Evolutionary conservation across 2,113 vertebrate species (phyloP).

Genomic region (Emydocephalus ijimae): DNA sequence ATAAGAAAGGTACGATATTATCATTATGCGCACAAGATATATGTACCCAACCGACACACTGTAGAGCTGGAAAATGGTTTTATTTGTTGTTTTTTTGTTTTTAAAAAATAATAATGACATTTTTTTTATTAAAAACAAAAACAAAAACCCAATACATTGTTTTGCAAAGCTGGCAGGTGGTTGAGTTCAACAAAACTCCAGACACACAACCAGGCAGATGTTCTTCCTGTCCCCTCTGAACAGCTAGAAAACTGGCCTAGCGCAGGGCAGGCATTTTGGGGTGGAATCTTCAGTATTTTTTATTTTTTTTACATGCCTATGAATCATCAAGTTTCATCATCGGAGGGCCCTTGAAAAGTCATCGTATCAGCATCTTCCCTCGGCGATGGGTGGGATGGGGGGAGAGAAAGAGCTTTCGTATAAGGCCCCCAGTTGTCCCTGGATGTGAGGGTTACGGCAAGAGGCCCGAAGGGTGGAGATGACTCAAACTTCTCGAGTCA

Average conservation of each 20-base stretch:
- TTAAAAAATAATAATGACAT: no score
- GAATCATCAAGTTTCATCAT: conserved; percentile 37
- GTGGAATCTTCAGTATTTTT: conserved; percentile 9
- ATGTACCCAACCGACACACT: no score
- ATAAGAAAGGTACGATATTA: no score
- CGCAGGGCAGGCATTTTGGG: background rate
- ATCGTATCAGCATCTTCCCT: conserved; percentile 46
- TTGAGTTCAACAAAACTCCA: no score
- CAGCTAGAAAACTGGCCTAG: background rate
- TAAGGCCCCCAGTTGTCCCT: no score
- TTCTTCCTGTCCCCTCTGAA: background rate
- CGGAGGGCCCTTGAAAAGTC: background rate
- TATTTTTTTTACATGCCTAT: background rate
- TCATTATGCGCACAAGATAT: no score
- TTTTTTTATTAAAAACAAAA: no score
- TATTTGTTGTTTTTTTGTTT: no score
- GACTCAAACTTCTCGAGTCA: background rate
- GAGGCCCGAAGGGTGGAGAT: background rate
- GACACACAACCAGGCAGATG: background rate
- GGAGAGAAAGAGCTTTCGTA: background rate
- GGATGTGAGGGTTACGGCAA: background rate
- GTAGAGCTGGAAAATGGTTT: no score
- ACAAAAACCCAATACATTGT: background rate
- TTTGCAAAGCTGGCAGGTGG: background rate
- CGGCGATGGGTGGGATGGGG: background rate